Evolutionary conservation across 2,888 invertebrate species (phyloP).

Genomic region (Serripes groenlandicus): DNA sequence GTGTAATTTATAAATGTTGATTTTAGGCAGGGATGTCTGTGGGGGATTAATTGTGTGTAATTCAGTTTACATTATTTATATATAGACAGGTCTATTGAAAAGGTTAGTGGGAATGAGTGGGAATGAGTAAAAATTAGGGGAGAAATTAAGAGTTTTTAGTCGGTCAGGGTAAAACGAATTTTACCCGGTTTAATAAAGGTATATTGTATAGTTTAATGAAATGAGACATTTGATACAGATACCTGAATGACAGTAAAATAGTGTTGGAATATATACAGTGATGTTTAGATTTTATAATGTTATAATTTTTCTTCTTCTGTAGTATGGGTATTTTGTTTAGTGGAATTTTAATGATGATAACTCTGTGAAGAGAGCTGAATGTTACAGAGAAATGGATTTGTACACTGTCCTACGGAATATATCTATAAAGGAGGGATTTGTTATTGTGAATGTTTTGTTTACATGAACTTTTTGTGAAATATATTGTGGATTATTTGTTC

Average conservation of each 20-base stretch:
- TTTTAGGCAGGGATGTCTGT: constrained; percentile 18
- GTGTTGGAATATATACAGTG: too few species aligned
- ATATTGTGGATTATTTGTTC: too few species aligned
- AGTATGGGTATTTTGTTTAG: not conserved
- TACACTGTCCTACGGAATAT: too few species aligned
- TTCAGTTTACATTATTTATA: constrained; percentile 24
- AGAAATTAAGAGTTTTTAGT: constrained; percentile 15
- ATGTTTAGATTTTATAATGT: too few species aligned
- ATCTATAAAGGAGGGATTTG: too few species aligned
- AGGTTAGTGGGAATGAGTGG: not conserved
- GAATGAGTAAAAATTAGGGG: constrained; percentile 13
- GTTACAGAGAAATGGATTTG: too few species aligned
- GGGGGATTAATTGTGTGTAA: constrained; percentile 26
- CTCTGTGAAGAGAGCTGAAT: too few species aligned
- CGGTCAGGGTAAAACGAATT: constrained; percentile 7
- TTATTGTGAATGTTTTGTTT: too few species aligned
- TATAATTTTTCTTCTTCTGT: too few species aligned
- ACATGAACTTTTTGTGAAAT: too few species aligned
- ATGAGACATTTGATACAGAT: constrained; percentile 5
- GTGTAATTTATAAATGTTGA: constrained; percentile 27
- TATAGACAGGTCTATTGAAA: constrained; percentile 18
- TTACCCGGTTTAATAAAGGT: too few species aligned
- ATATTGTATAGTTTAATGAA: not conserved
- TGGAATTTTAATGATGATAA: constrained; percentile 10
- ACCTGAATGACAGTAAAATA: not conserved